Percentiles rank a stretch among this genome's conserved stretches.
Evolutionary conservation across 2,113 vertebrate genomes (phyloP).

Genomic region (Etheostoma cragini): DNA sequence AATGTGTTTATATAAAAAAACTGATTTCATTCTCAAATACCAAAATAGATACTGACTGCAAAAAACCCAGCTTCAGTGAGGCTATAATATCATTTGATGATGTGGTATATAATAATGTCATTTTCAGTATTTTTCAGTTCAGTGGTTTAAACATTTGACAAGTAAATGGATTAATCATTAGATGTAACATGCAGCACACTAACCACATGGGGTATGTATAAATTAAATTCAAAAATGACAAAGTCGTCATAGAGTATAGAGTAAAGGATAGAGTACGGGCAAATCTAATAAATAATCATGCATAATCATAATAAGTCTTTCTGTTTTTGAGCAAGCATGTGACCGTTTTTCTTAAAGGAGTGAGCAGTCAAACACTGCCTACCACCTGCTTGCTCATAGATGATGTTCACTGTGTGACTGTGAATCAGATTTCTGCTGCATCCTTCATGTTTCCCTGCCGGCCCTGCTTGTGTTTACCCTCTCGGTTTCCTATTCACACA

Average conservation of each 20-base stretch:
- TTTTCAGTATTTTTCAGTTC: not conserved
- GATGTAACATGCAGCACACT: no score
- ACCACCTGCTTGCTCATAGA: not conserved
- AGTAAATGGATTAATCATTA: no score
- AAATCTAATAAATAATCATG: not conserved
- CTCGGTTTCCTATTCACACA: constrained; percentile 44
- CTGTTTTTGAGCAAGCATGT: not conserved
- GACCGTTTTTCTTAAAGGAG: constrained; percentile 9
- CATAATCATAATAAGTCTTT: not conserved
- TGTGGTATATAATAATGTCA: not conserved
- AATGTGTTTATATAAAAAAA: not conserved
- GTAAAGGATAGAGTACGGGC: not conserved
- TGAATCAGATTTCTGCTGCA: constrained; percentile 41
- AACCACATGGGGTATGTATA: not conserved
- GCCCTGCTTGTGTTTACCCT: constrained; percentile 49
- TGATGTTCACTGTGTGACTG: constrained; percentile 7
- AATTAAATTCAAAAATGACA: not conserved
- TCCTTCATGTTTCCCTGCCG: constrained; percentile 21
- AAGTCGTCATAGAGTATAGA: no score
- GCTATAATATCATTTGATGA: not conserved
- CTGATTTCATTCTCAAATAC: no score
- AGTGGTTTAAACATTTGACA: no score
- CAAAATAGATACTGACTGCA: not conserved
- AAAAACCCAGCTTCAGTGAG: not conserved
- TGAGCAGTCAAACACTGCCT: not conserved